Base-by-base conservation (phyloP, 30 jellyfish, hydroid and myxozoan species). In the Turritopsis dohrnii region DNA sequence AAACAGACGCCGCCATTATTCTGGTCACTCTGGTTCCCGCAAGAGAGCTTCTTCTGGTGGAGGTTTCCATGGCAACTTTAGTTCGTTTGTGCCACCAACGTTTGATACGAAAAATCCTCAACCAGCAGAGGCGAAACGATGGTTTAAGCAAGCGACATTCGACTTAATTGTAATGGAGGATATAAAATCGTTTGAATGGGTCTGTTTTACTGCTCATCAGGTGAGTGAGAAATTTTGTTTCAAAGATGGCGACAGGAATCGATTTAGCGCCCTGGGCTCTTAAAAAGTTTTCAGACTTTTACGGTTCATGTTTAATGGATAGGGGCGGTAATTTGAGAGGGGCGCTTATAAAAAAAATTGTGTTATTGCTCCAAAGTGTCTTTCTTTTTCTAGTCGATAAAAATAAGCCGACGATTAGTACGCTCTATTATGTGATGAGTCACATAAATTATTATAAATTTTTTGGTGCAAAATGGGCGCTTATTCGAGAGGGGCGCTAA, bases 181-280 rank as follows among this genome's bases (percentile, higher is more conserved):
- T n/a, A n/a, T 17, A 21, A 75, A 69, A 25, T 0, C 71, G 1
- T 65, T 28, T 18, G 97, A 90, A 72, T 90, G 97, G 97, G 76
- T 66, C 29, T 90, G 97, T 84, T 90, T 85, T 65, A 85, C 52
- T 29, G 85, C 95, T 21, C 97, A 90, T 71, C 97, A 90, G 95
- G 97, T 90, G 19, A n/a, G n/a, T n/a, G n/a, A n/a, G n/a, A n/a
- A n/a, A n/a, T n/a, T n/a, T n/a, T n/a, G n/a, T n/a, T n/a, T n/a
- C n/a, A n/a, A n/a, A n/a, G n/a, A n/a, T n/a, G n/a, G n/a, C n/a
- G n/a, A n/a, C n/a, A n/a, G n/a, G n/a, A n/a, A n/a, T n/a, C n/a
- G n/a, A n/a, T n/a, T n/a, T n/a, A n/a, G n/a, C n/a, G n/a, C n/a
- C n/a, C n/a, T n/a, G n/a, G n/a, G n/a, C n/a, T n/a, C n/a, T n/a